These are phyloP conservation scores for Muntiacus muntjak DNA, from an alignment of 2,113 vertebrate species.

Conservation along the genomic window DNA sequence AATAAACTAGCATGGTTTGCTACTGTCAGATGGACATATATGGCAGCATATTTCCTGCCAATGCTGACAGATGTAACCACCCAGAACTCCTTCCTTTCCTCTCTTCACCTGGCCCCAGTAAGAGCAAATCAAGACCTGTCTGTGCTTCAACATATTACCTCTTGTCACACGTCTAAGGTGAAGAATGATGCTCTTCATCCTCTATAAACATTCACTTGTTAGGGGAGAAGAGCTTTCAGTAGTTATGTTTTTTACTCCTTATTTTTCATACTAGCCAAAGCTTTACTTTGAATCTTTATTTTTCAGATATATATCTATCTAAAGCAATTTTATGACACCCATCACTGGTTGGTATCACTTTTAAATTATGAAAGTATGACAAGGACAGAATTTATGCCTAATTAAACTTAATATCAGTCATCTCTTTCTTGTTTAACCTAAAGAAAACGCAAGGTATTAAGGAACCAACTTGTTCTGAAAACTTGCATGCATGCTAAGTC, in stretches of 20 bases:
- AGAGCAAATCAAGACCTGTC: background rate
- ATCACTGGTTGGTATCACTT: background rate
- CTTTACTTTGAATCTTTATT: background rate
- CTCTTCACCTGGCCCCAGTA: background rate
- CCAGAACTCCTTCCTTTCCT: background rate
- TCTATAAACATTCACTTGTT: background rate
- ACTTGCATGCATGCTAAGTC: background rate
- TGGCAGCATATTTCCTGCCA: background rate
- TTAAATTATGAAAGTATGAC: background rate
- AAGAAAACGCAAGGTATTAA: background rate
- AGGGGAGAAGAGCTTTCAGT: background rate
- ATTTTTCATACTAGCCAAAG: background rate
- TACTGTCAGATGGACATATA: background rate
- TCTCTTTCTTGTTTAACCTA: background rate
- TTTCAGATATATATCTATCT: background rate
- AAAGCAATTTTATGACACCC: background rate
- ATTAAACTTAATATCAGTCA: background rate
- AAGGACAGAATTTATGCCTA: background rate
- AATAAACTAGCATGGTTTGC: background rate
- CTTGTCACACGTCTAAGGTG: background rate
- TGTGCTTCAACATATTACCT: background rate
- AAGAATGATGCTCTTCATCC: background rate
- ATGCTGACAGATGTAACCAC: background rate
- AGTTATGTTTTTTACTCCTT: background rate
- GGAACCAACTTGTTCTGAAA: background rate